Evolutionary conservation across 53 echinoderm and acorn worm species (phyloP).

Genomic region (Echinarachnius parma): DNA sequence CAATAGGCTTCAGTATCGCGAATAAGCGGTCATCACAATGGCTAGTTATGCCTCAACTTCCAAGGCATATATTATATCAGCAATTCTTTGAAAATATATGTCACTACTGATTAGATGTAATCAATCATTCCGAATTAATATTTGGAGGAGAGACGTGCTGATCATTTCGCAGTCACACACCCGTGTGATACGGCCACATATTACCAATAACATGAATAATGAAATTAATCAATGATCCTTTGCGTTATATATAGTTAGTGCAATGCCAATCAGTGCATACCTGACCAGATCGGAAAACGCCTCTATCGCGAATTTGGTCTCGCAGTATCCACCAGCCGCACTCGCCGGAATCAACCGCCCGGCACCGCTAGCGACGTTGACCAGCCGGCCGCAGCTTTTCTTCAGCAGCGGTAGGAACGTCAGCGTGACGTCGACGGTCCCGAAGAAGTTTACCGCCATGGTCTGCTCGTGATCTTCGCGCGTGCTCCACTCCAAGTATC

Average conservation of each 20-base stretch:
- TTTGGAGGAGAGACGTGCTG: no score
- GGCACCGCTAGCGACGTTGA: slow-evolving; percentile 56
- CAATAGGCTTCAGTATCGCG: no score
- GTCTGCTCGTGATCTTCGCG: slow-evolving; percentile 40
- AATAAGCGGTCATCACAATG: no score
- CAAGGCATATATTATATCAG: no score
- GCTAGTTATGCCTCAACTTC: no score
- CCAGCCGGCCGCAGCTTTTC: slow-evolving; percentile 60
- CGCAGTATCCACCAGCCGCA: slow-evolving; percentile 29
- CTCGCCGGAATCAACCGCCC: slow-evolving; percentile 32
- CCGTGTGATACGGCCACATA: background rate
- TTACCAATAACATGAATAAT: background rate
- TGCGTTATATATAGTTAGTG: no score
- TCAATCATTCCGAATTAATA: no score
- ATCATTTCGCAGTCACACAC: background rate
- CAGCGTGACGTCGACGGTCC: slow-evolving; percentile 51
- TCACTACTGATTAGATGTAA: no score
- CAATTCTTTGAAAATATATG: no score
- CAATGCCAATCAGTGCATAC: background rate
- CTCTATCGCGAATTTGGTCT: slow-evolving; percentile 41
- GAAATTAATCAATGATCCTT: no score
- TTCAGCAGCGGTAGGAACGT: slow-evolving; percentile 61
- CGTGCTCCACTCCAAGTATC: slow-evolving; percentile 37
- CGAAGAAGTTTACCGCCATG: slow-evolving; percentile 53
- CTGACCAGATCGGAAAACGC: slow-evolving; percentile 38